Evolutionary conservation across 2,113 vertebrate genomes (phyloP).

Genomic region (Ammospiza nelsoni): DNA sequence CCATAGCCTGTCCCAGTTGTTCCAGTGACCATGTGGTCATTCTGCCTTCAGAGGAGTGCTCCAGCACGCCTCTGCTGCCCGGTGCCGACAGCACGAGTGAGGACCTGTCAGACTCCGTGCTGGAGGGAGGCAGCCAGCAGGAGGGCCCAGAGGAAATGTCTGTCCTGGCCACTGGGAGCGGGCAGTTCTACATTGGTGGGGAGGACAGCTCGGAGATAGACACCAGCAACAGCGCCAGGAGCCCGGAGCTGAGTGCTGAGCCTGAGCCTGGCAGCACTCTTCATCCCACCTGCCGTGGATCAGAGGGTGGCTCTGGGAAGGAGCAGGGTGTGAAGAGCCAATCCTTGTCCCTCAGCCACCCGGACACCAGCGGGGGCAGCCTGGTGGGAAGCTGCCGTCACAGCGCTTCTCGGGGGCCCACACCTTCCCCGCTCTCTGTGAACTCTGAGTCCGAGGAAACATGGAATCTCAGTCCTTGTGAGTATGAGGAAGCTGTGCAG

Average conservation of each 20-base stretch:
- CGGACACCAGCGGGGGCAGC: constrained; percentile 13
- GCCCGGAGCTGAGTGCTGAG: constrained; percentile 5
- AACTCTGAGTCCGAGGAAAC: not conserved
- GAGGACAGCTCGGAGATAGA: constrained; percentile 47
- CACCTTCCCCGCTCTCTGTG: constrained; percentile 34
- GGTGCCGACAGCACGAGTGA: not conserved
- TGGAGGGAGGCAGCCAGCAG: constrained; percentile 46
- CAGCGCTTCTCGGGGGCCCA: not conserved
- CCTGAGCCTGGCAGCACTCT: not conserved
- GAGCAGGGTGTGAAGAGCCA: constrained; percentile 9
- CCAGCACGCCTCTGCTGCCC: constrained; percentile 69
- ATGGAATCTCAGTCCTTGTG: constrained; percentile 68
- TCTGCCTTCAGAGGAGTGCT: constrained; percentile 68
- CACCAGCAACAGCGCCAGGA: constrained; percentile 40
- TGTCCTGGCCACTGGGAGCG: not conserved
- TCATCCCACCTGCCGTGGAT: constrained; percentile 45
- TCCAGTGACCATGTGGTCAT: constrained; percentile 90
- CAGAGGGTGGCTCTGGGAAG: not conserved
- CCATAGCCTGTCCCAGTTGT: constrained; percentile 83
- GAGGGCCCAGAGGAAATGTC: not conserved
- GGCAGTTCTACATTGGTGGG: constrained; percentile 64
- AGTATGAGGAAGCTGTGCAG: constrained; percentile 4
- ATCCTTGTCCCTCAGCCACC: constrained; percentile 27
- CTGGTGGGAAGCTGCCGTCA: constrained; percentile 61
- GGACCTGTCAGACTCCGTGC: constrained; percentile 42